Conservation (phyloP, 2,797 vertebrate species). For the Bryconaethiops microstoma region DNA sequence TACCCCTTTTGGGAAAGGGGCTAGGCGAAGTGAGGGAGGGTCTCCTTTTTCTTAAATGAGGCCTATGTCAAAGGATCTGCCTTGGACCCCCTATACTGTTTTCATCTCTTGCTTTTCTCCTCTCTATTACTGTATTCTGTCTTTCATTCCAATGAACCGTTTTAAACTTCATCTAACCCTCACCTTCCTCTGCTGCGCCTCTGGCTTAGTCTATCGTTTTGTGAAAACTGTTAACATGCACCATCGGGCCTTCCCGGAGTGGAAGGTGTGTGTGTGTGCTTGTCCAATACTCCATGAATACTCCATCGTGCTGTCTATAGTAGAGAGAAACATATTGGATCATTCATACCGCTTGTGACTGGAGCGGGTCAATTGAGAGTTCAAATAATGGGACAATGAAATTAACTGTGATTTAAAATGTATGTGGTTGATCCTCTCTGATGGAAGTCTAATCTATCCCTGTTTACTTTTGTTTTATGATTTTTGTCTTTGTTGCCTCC, state of each 20-base stretch:
- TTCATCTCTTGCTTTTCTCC: constrained; percentile 39
- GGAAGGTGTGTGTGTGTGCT: constrained; percentile 44
- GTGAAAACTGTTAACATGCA: constrained; percentile 37
- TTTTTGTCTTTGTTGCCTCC: constrained; percentile 2
- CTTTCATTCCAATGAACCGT: constrained; percentile 35
- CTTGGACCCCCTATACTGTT: constrained; percentile 45
- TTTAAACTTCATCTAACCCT: constrained; percentile 47
- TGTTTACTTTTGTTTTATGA: constrained; percentile 14
- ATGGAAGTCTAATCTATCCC: constrained; percentile 39
- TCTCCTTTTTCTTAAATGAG: constrained; percentile 32
- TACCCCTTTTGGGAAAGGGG: not conserved
- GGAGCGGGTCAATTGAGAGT: not conserved
- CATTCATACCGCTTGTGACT: not conserved
- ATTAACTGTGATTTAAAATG: constrained; percentile 34
- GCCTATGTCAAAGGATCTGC: constrained; percentile 51
- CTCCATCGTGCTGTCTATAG: constrained; percentile 43
- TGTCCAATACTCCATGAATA: constrained; percentile 19
- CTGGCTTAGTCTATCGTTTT: constrained; percentile 44
- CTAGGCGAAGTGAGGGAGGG: constrained; percentile 31
- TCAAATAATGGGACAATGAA: constrained; percentile 9
- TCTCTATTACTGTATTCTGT: constrained; percentile 29
- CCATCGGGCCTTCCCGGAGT: constrained; percentile 58
- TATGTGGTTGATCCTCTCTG: constrained; percentile 32
- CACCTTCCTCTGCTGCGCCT: constrained; percentile 30
- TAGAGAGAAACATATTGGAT: constrained; percentile 13